A percentile compares a stretch with the other conserved stretches of the same genome.
These are phyloP conservation scores for Falcunculus frontatus DNA, from an alignment of 2,113 vertebrate species.

Conservation along the genomic window DNA sequence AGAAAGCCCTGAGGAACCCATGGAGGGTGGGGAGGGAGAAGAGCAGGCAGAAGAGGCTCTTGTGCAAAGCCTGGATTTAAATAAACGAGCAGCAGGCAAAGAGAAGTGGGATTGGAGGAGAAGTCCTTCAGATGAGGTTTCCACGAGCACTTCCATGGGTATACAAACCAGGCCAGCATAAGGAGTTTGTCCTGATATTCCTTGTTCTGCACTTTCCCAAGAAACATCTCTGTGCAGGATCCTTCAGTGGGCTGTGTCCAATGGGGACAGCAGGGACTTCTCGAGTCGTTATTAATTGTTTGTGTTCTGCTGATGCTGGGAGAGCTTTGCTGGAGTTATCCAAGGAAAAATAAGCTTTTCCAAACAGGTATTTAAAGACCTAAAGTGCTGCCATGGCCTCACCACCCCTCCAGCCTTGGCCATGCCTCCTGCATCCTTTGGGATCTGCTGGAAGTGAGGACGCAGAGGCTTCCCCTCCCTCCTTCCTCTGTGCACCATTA, in stretches of 20 bases:
- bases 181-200: neutral
- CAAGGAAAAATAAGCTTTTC: neutral
- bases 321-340: neutral
- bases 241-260: neutral
- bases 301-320: neutral
- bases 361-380: neutral
- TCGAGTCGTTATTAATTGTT: accelerated
- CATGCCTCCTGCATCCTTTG: neutral
- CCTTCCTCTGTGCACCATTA: neutral
- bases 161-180: neutral
- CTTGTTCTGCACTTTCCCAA: neutral
- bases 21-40: neutral
- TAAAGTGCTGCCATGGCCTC: neutral
- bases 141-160: neutral
- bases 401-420: neutral
- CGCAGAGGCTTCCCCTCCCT: neutral
- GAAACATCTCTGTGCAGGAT: neutral
- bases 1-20: neutral
- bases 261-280: neutral
- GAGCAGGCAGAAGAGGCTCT: neutral
- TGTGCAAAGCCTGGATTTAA: neutral
- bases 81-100: neutral
- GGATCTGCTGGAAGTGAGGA: neutral
- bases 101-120: neutral
- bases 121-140: neutral